A percentile compares a stretch with the other conserved stretches of the same genome.
Evolutionary conservation across 2,888 invertebrate species (phyloP).

Genomic region (Sclerodermus sp.): DNA sequence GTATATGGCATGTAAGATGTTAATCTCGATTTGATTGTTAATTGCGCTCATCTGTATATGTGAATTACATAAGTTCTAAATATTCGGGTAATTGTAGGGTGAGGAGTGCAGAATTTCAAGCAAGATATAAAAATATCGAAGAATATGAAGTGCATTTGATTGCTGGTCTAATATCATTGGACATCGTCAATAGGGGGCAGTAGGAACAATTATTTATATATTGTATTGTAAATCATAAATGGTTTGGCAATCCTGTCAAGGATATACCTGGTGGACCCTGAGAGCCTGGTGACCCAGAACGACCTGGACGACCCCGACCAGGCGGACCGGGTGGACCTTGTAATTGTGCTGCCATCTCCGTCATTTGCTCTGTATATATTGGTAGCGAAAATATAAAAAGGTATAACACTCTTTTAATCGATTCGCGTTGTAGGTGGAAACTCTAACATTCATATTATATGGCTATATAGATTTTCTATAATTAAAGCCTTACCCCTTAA

Average conservation of each 20-base stretch:
- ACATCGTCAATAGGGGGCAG: too few relatives aligned
- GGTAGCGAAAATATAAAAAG: conserved; percentile 17
- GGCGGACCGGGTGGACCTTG: conserved; percentile 70
- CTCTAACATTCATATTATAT: too few relatives aligned
- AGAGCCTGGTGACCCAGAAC: conserved; percentile 70
- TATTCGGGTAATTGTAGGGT: too few relatives aligned
- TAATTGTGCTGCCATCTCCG: conserved; percentile 68
- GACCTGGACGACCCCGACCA: conserved; percentile 68
- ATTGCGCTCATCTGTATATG: conserved; percentile 11
- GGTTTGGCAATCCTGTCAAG: conserved; percentile 11
- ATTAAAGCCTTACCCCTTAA: conserved; percentile 67
- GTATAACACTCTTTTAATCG: conserved; percentile 2
- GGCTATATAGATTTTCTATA: too few relatives aligned
- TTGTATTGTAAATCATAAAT: conserved; percentile 1
- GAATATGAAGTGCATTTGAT: too few relatives aligned
- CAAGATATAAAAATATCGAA: too few relatives aligned
- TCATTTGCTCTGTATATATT: conserved; percentile 68
- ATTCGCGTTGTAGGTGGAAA: not conserved
- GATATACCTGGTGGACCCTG: conserved; percentile 60
- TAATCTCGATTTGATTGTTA: conserved; percentile 24
- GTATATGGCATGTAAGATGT: conserved; percentile 20
- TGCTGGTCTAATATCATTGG: too few relatives aligned
- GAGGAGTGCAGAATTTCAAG: too few relatives aligned
- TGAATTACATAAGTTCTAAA: conserved; percentile 8
- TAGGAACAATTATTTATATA: too few relatives aligned